These are phyloP conservation scores for Cataglyphis rosenhaueri DNA, from an alignment of 2,888 invertebrate species.

Conservation along the genomic window DNA sequence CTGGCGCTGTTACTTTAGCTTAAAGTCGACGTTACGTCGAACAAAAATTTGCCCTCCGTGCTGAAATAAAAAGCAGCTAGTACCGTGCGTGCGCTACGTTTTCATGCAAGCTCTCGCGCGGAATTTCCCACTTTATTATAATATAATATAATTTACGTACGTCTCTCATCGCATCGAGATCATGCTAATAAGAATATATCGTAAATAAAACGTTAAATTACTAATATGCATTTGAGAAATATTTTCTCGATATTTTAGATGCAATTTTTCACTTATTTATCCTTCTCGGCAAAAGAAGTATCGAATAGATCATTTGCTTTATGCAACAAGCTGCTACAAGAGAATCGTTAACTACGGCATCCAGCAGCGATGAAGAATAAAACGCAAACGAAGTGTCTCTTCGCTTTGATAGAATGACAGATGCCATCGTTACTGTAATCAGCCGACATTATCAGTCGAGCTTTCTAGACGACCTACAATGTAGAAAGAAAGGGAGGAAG, in stretches of 20 bases:
- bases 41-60: slow-evolving; percentile 31
- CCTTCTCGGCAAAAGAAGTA: background rate
- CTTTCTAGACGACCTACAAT: slow-evolving; percentile 54
- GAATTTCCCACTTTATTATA: background rate
- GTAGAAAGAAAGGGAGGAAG: slow-evolving; percentile 24
- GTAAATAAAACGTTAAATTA: background rate
- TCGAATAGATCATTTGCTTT: background rate
- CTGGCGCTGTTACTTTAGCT: slow-evolving; percentile 47
- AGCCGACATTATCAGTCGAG: slow-evolving; percentile 48
- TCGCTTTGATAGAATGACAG: slow-evolving; percentile 43
- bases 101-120: background rate
- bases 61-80: background rate
- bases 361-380: slow-evolving; percentile 13
- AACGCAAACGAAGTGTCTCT: slow-evolving; percentile 22
- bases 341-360: background rate
- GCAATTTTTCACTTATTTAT: slow-evolving; percentile 2
- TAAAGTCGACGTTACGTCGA: slow-evolving; percentile 34
- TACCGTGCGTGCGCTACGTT: background rate
- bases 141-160: background rate
- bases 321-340: background rate
- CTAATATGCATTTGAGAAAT: background rate
- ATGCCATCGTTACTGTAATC: slow-evolving; percentile 51
- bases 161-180: background rate
- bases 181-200: background rate
- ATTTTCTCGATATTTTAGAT: background rate